Base-by-base conservation (phyloP, 2,113 vertebrate genomes). In the Anhinga anhinga region DNA sequence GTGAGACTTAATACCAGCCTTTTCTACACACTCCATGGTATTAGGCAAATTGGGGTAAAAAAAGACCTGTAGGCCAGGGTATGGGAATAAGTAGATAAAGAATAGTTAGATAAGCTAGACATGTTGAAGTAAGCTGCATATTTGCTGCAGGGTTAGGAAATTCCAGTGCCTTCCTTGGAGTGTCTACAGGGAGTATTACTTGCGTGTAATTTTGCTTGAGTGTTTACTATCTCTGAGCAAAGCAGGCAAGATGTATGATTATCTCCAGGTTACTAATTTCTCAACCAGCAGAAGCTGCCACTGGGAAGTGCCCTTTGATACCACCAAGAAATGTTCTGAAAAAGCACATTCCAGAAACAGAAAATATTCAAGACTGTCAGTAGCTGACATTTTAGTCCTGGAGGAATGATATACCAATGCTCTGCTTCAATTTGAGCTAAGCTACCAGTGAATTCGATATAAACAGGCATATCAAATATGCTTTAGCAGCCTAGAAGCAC, bases 201-300 rank as follows among this genome's bases (percentile, higher is more conserved):
- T 61, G 45, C 1, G 2, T 86, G 58, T 50, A 91, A 95, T 85
- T 89, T 82, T 89, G 5, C 66, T 66, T 65, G 77, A 89, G 79
- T 62, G 78, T 95, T 97, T 82, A 80, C 70, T 82, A 44, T 85
- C 81, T 90, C 71, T 70, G 73, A 91, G 84, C 40, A 87, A 95
- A 95, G 70, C n/a, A 76, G 73, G 40, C 56, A 95, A 91, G 86
- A 93, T 77, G 95, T 95, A 65, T 2, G 62, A 96, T 32, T 78
- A 93, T 91, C 66, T 94, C 58, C 69, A 82, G 44, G 56, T 97
- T 79, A 91, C 92, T 69, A 94, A 95, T 89, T 97, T 95, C 94
- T 91, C 89, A 93, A 26, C 29, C 66, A 91, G 82, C 4, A 4
- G 81, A 95, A 95, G 70, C 6, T 93, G 93, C 93, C 91, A 95